Percentiles rank a stretch among this genome's conserved stretches.
phyloP scores from a whole-genome alignment of 2,797 vertebrate species.

The Oreonectes daqikongensis region DNA sequence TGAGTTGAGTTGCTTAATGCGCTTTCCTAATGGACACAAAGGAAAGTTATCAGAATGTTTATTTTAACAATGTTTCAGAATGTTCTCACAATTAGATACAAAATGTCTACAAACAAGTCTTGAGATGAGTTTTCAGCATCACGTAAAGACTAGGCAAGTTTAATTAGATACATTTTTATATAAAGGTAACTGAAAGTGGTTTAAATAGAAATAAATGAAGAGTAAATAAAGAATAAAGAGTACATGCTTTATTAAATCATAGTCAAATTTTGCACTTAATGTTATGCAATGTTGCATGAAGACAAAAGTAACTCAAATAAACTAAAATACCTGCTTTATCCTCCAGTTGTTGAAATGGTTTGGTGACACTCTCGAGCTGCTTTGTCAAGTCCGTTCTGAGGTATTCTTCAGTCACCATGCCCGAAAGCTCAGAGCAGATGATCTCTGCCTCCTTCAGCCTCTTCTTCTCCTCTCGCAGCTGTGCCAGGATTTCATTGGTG shows the following conservation, averaged over 20 bases:
- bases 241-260: no score
- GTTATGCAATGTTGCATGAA: no score
- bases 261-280: no score
- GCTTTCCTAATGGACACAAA: conserved; percentile 77
- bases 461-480: conserved; percentile 84
- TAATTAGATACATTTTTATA: no score
- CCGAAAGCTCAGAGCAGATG: conserved; percentile 85
- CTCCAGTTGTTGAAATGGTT: conserved; percentile 88
- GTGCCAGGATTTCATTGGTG: conserved; percentile 81
- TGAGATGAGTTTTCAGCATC: no score
- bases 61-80: no score
- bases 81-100: no score
- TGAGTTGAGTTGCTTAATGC: conserved; percentile 88
- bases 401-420: conserved; percentile 91
- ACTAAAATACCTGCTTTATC: conserved; percentile 90
- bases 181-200: no score
- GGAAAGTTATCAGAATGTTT: not conserved
- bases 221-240: no score
- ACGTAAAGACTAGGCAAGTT: no score
- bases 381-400: conserved; percentile 89
- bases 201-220: no score
- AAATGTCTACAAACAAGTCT: no score
- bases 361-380: conserved; percentile 89
- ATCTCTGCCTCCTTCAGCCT: conserved; percentile 83
- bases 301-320: conserved; percentile 14